phyloP scores from a whole-genome alignment of 2,888 invertebrate genomes.

The Spilarctia lutea region DNA sequence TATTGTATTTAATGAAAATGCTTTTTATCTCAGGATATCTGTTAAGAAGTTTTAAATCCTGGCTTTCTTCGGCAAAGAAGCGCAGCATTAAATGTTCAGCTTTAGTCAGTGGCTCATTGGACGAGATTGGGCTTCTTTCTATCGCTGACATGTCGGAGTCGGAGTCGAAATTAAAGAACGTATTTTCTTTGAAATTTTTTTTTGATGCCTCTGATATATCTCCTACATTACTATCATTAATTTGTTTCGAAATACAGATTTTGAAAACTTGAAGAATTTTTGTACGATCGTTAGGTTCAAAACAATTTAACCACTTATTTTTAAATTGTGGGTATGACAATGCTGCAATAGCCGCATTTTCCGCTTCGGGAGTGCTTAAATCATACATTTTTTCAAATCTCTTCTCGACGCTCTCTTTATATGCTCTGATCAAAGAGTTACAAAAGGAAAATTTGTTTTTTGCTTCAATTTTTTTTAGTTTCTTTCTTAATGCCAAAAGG shows the following conservation, averaged over 20 bases:
- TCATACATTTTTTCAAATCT: conserved; percentile 25
- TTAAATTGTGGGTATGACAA: too few species aligned
- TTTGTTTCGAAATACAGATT: background rate
- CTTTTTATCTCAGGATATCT: background rate
- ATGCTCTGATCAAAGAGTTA: conserved; percentile 12
- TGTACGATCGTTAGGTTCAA: too few species aligned
- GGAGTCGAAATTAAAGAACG: background rate
- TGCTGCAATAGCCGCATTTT: conserved; percentile 32
- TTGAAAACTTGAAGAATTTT: too few species aligned
- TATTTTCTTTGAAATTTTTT: background rate
- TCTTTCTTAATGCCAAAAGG: conserved; percentile 28
- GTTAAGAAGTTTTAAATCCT: background rate
- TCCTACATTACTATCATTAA: background rate
- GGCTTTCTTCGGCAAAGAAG: background rate
- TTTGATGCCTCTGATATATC: background rate
- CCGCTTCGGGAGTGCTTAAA: conserved; percentile 20
- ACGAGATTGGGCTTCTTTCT: background rate
- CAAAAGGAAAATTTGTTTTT: conserved; percentile 16
- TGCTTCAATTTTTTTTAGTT: conserved; percentile 25
- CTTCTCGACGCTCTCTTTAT: conserved; percentile 17
- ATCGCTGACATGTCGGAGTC: background rate
- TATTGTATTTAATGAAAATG: background rate
- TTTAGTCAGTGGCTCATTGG: background rate
- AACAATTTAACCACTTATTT: too few species aligned
- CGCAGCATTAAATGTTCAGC: background rate